Evolutionary conservation across 2,797 vertebrate genomes (phyloP), one percentile per base, ranked within the genome.

Genomic region (Graptemys geographica): DNA sequence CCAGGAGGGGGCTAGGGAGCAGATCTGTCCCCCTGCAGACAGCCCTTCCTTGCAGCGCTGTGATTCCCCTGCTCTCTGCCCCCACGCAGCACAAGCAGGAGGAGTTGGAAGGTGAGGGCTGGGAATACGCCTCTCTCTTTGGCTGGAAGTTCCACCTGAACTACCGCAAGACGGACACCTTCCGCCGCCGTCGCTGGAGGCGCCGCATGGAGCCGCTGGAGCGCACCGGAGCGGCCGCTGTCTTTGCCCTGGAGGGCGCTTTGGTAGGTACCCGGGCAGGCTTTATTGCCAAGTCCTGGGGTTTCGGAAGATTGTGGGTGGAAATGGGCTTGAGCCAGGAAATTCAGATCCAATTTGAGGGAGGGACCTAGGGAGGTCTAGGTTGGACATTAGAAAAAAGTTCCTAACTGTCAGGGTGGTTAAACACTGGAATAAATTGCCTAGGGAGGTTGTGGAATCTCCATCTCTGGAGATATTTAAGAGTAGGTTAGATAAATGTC

Each of bases 81-180:
- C 76, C 49, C 79, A 90, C 0, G 94, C 98, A 99, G 99, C 98
- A 97, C 95, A 98, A 98, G 91, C 99, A 99, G 6, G 99, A 99
- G 0, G 99, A 99, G 85, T 80, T 97, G 0, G 99, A 99, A 2
- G 98, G 98, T 0, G 99, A 99, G n/a, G 99, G 99, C 81, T 99
- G 99, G 99, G 99, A 99, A 92, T 99, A 99, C 0, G 98, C 99
- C n/a, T 99, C 99, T 0, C 98, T 99, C 57, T 99, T 99, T 0
- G 99, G 99, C 62, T 99, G 99, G 99, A 99, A 97, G 98, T 99
- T 99, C 97, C 99, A 99, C 98, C 97, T 99, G 51, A 99, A 99
- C 95, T 97, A 98, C 72, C 98, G 98, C 91, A 99, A 99, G 97
- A 99, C 99, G 0, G 99, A 99, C 89, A 98, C 98, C 62, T 99